Evolutionary conservation across 2,113 vertebrate genomes (phyloP).

Genomic region (Pterocles gutturalis): DNA sequence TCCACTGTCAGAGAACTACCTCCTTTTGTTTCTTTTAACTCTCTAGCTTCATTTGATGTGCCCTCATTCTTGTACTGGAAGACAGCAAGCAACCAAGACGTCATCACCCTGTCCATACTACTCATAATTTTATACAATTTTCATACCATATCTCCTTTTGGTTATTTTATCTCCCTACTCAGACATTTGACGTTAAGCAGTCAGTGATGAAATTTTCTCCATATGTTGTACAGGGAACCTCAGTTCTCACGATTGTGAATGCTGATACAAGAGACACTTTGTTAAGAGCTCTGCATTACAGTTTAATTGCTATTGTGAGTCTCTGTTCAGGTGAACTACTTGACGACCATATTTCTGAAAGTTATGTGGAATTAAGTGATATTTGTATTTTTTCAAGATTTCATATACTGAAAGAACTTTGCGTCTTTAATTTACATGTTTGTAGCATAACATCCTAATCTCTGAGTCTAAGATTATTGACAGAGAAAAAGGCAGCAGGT

Average conservation of each 20-base stretch:
- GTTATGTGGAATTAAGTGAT: not conserved
- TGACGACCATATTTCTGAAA: not conserved
- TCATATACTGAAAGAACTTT: not conserved
- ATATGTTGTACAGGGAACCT: not conserved
- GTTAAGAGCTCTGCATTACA: not conserved
- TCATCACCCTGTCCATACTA: not conserved
- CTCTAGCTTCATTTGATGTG: not conserved
- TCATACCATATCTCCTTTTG: not conserved
- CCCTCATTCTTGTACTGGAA: not conserved
- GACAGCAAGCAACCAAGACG: not conserved
- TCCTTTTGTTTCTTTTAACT: not conserved
- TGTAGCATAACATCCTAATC: not conserved
- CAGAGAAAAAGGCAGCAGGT: not conserved
- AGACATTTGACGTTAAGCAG: not conserved
- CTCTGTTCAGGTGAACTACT: not conserved
- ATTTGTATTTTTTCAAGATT: not conserved
- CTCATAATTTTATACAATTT: not conserved
- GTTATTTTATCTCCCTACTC: not conserved
- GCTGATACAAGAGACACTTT: not conserved
- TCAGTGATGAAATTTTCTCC: not conserved
- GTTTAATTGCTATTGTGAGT: not conserved
- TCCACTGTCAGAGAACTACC: not conserved
- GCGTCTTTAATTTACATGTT: not conserved
- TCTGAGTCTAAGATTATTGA: not conserved
- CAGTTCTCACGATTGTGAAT: not conserved